Evolutionary conservation across 2,113 vertebrate genomes (phyloP).

Genomic region (Spermophilus dauricus): DNA sequence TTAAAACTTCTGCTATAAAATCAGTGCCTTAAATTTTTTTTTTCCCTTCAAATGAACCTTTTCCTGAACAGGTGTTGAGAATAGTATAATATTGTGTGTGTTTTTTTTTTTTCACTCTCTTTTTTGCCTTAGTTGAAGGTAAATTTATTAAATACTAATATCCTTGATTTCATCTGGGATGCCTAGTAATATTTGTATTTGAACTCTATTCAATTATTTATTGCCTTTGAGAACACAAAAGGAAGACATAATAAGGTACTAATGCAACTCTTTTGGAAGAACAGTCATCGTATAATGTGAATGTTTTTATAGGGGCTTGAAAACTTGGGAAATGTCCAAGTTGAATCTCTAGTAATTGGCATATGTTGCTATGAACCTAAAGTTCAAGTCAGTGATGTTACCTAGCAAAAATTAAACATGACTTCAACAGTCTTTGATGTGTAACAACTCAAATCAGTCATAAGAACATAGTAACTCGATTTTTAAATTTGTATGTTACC

Average conservation of each 20-base stretch:
- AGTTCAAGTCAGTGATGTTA: conserved; percentile 13
- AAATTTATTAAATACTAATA: conserved; percentile 5
- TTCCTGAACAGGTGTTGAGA: conserved; percentile 29
- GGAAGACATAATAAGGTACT: neutral
- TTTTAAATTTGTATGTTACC: conserved; percentile 3
- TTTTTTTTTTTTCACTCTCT: neutral
- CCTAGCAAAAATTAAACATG: neutral
- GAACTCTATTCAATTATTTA: neutral
- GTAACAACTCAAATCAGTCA: neutral
- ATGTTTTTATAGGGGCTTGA: neutral
- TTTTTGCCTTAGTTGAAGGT: conserved; percentile 15
- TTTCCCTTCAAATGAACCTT: neutral
- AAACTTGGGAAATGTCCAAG: neutral
- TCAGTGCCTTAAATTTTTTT: neutral
- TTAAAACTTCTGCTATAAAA: neutral
- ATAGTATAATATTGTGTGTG: neutral
- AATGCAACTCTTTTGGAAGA: neutral
- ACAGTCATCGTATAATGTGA: neutral
- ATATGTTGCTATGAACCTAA: neutral
- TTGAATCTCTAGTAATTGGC: neutral
- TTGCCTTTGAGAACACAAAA: conserved; percentile 4
- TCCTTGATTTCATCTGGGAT: conserved; percentile 11
- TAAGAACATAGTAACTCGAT: neutral
- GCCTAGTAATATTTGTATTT: conserved; percentile 16
- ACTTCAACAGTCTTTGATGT: conserved; percentile 13